Conservation (phyloP, 2,797 vertebrate species). For the Cichlasoma orientale region DNA sequence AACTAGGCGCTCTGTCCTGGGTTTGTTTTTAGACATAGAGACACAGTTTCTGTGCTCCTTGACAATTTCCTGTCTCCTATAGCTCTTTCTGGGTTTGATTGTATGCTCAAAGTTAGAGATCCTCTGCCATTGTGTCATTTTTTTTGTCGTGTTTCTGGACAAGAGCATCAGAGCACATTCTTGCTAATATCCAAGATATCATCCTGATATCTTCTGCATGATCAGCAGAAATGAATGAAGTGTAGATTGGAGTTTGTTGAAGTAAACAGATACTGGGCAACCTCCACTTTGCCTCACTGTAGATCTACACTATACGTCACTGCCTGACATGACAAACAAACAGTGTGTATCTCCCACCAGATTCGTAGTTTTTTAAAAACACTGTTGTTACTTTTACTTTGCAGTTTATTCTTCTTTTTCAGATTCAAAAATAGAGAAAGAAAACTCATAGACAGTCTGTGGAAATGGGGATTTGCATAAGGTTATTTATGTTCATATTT, state of each 20-base stretch:
- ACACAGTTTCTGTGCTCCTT: slow-evolving; percentile 31
- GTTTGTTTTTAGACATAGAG: slow-evolving; percentile 32
- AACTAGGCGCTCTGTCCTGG: slow-evolving; percentile 12
- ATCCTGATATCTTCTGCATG: slow-evolving; percentile 56
- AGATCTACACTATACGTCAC: neutral
- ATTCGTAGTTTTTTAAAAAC: slow-evolving; percentile 7
- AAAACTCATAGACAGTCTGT: neutral
- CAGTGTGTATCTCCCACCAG: neutral
- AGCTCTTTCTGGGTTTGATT: slow-evolving; percentile 10
- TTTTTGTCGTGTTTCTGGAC: slow-evolving; percentile 26
- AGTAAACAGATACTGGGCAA: slow-evolving; percentile 15
- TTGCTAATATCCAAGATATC: slow-evolving; percentile 39
- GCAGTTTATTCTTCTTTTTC: neutral
- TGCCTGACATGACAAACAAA: neutral
- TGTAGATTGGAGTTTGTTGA: slow-evolving; percentile 36
- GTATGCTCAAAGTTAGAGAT: slow-evolving; percentile 7
- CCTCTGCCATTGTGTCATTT: slow-evolving; percentile 27
- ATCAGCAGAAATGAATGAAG: slow-evolving; percentile 56
- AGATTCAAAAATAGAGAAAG: neutral
- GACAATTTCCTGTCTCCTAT: neutral
- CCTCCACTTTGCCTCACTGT: neutral
- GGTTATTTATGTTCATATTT: slow-evolving; percentile 36
- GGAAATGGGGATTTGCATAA: neutral
- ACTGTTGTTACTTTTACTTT: slow-evolving; percentile 9
- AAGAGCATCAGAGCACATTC: slow-evolving; percentile 30